Evolutionary conservation across 2,797 vertebrate genomes (phyloP).

Genomic region (Galagoides demidoff): DNA sequence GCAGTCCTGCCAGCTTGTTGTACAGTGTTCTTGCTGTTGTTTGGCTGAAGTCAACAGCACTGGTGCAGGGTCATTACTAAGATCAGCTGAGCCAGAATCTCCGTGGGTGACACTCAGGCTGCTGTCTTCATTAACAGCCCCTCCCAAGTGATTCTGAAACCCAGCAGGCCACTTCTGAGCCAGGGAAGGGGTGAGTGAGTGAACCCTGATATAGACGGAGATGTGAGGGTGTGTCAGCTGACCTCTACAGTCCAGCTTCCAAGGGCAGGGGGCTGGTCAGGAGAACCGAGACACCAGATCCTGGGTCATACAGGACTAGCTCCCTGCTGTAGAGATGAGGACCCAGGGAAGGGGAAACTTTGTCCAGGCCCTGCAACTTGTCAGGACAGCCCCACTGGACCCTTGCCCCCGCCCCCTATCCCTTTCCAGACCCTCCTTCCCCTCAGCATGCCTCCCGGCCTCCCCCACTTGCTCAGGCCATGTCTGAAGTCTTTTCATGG

Average conservation of each 20-base stretch:
- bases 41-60: not conserved
- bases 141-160: not conserved
- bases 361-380: not conserved
- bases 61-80: not conserved
- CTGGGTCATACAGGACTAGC: not conserved
- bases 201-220: not conserved
- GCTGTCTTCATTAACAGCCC: not conserved
- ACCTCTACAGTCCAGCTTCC: not conserved
- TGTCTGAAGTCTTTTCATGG: not conserved
- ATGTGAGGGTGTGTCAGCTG: not conserved
- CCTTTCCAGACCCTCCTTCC: not conserved
- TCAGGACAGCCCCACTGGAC: accelerated
- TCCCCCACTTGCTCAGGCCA: not conserved
- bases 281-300: not conserved
- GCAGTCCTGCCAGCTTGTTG: not conserved
- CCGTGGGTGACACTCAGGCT: not conserved
- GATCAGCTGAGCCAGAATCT: not conserved
- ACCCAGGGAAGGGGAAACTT: not conserved
- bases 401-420: not conserved
- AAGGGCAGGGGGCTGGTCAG: not conserved
- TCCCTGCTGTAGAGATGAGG: not conserved
- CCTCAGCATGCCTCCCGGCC: not conserved
- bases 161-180: not conserved
- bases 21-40: not conserved
- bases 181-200: not conserved